Base-by-base conservation (phyloP, 2,888 invertebrate genomes). In the Tachina grossa region DNA sequence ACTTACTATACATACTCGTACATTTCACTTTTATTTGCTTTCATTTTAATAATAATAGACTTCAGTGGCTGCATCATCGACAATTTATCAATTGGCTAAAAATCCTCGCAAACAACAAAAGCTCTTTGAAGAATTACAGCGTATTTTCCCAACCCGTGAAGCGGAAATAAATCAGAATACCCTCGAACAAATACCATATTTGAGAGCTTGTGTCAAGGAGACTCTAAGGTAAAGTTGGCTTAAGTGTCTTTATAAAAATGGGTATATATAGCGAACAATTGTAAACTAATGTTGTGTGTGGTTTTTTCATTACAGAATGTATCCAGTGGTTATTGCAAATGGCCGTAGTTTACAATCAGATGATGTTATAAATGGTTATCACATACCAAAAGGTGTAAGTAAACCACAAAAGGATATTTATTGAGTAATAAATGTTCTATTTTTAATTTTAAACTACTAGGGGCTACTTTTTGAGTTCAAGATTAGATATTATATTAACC, bases 281-380 rank as follows among this genome's bases (percentile, higher is more conserved):
- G 57, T 45, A 55, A 16, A 49, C 47, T 53, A 65, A 19, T 39
- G 22, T 19, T 39, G 22, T 19, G 14, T 41, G 19, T 53, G 9
- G 6, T 59, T 66, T 80, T 65, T 31, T 22, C 55, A n/a, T 74
- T 19, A 9, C 51, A 96, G 97, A 90, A 95, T 97, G 92, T 96
- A 96, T 91, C 97, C 97, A 10, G 96, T 97, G 16, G 96, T 96
- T 87, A 94, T 96, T 89, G 97, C 97, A 53, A 96, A 97, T 89
- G 96, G 96, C 8, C 94, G 97, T 88, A 96, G 95, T 90, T 94
- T 96, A 72, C 96, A 96, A 91, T 94, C 95, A 10, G 96, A 97
- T 91, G 93, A 96, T 3, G 94, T 96, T 13, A 95, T 97, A 89
- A 95, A 95, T 82, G 97, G 97, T 85, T 97, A 96, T 90, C 93